phyloP scores from a whole-genome alignment of 2,113 vertebrate species.

The Ellobius talpinus region DNA sequence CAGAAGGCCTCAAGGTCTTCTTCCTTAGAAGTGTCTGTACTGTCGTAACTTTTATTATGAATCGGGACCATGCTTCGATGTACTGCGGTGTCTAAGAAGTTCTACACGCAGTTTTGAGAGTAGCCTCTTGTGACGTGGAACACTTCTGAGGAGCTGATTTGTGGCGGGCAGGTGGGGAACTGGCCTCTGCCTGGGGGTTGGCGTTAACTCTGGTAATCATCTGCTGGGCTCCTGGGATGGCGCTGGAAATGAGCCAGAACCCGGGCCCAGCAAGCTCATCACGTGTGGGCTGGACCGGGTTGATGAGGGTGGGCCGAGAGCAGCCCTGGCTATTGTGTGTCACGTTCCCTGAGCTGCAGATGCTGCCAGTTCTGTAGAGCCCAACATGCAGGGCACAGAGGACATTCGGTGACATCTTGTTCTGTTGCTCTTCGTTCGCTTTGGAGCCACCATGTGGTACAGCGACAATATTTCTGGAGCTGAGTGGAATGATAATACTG shows the following conservation, averaged over 20 bases:
- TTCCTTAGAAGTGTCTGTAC: not conserved
- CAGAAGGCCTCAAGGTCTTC: not conserved
- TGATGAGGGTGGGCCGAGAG: too few species aligned
- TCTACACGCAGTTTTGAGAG: not conserved
- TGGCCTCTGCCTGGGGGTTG: not conserved
- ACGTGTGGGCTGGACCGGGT: accelerated
- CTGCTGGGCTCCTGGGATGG: not conserved
- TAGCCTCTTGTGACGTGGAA: not conserved
- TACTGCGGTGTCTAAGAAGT: not conserved
- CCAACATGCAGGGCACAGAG: accelerated
- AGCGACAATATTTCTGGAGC: not conserved
- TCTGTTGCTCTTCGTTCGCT: not conserved
- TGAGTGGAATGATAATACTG: not conserved
- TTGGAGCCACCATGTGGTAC: not conserved
- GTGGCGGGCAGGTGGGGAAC: not conserved
- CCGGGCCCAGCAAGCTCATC: too few species aligned
- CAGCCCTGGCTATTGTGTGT: not conserved
- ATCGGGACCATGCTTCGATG: not conserved
- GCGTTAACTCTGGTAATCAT: not conserved
- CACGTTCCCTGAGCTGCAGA: not conserved
- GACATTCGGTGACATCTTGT: not conserved
- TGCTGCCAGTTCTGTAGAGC: not conserved
- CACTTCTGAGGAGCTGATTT: not conserved
- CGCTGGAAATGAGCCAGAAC: not conserved
- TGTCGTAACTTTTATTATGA: not conserved